A percentile compares a stretch with the other conserved stretches of the same genome.
phyloP scores from a whole-genome alignment of 92 coral and sea anemone genomes.

The Blastomussa wellsi region DNA sequence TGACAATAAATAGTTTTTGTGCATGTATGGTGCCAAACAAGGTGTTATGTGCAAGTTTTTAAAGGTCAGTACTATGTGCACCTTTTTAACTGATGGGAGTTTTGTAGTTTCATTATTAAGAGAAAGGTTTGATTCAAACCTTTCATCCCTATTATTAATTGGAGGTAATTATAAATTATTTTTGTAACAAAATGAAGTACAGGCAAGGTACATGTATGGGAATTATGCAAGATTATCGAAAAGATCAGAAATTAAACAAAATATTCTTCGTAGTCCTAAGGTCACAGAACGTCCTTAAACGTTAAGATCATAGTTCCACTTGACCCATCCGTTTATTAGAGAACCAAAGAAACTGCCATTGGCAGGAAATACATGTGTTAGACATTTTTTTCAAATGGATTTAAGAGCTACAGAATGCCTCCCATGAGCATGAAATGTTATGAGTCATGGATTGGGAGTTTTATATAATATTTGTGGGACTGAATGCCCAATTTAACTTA shows the following conservation, averaged over 20 bases:
- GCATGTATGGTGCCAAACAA: neutral
- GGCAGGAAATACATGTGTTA: neutral
- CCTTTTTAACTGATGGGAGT: neutral
- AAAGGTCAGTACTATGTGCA: neutral
- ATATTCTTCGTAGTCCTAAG: neutral
- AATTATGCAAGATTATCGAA: too few relatives aligned
- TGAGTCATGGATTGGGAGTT: neutral
- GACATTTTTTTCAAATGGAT: conserved; percentile 16
- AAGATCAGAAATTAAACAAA: neutral
- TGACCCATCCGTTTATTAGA: neutral
- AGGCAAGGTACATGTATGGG: neutral
- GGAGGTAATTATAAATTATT: neutral
- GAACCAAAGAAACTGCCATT: neutral
- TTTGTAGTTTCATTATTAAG: neutral
- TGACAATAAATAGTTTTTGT: neutral
- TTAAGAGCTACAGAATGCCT: neutral
- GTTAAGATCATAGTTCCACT: neutral
- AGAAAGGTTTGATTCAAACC: too few relatives aligned
- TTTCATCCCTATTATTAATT: neutral
- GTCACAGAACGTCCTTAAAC: neutral
- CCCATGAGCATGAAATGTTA: neutral
- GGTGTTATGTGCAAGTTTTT: neutral
- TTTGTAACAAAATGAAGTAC: neutral
- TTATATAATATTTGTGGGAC: conserved; percentile 21
- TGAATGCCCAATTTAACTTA: neutral